Conservation (phyloP, 1,140 invertebrate genomes). For the Caerostris extrusa region DNA sequence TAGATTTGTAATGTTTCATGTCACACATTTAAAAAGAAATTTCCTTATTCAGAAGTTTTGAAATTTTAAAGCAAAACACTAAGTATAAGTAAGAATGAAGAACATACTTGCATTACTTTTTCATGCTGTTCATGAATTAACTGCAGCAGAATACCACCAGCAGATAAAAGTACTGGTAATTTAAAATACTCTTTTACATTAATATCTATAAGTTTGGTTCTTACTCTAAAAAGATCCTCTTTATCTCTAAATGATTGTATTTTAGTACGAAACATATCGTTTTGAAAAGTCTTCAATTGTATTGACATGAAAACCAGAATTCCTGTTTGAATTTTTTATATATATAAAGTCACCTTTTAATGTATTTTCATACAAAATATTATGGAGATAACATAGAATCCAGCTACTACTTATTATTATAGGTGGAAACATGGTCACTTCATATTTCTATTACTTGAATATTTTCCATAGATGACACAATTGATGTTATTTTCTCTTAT, state of each 20-base stretch:
- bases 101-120: too few relatives aligned
- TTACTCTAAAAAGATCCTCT: not conserved
- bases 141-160: not conserved
- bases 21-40: too few relatives aligned
- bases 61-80: too few relatives aligned
- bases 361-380: too few relatives aligned
- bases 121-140: too few relatives aligned
- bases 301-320: too few relatives aligned
- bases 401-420: not conserved
- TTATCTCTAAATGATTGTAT: not conserved
- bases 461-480: not conserved
- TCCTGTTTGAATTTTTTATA: too few relatives aligned
- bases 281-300: not conserved
- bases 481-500: not conserved
- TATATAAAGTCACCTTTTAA: too few relatives aligned
- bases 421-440: not conserved
- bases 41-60: too few relatives aligned
- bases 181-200: not conserved
- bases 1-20: too few relatives aligned
- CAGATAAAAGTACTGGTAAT: not conserved
- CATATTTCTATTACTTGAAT: not conserved
- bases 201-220: not conserved
- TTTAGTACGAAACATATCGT: not conserved
- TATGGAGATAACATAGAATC: too few relatives aligned
- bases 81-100: too few relatives aligned